phyloP scores from a whole-genome alignment of 1,140 invertebrate genomes.

The Triops cancriformis region DNA sequence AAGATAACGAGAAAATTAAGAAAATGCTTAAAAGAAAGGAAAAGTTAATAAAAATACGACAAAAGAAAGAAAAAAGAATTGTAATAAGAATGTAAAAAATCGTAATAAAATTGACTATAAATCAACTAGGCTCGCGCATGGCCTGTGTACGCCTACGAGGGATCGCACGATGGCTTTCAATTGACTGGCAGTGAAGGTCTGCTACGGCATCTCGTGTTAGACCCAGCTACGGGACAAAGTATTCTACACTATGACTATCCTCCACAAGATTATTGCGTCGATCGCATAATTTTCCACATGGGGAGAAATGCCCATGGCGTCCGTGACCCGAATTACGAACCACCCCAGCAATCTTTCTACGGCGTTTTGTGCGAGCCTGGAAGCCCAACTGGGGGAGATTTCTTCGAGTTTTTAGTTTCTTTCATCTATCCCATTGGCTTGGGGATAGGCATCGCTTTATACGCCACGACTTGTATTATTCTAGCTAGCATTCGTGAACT shows the following conservation, averaged over 20 bases:
- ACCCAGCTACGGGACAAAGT: slow-evolving; percentile 40
- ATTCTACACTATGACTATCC: slow-evolving; percentile 31
- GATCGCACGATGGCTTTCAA: slow-evolving; percentile 50
- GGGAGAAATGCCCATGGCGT: neutral
- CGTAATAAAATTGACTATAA: neutral
- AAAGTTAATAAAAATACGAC: too few species aligned
- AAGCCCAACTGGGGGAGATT: neutral
- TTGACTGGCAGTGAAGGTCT: slow-evolving; percentile 54
- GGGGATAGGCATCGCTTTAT: slow-evolving; percentile 57
- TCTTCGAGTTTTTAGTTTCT: slow-evolving; percentile 22
- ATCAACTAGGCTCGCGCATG: slow-evolving; percentile 38
- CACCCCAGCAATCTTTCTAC: slow-evolving; percentile 11
- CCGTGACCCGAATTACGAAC: slow-evolving; percentile 1
- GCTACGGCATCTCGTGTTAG: slow-evolving; percentile 55
- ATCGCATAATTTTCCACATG: slow-evolving; percentile 16
- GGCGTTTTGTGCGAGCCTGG: slow-evolving; percentile 25
- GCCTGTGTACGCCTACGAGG: slow-evolving; percentile 57
- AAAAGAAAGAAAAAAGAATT: too few species aligned
- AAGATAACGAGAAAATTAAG: neutral
- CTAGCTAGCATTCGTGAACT: slow-evolving; percentile 75
- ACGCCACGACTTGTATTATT: slow-evolving; percentile 63
- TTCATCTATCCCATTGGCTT: slow-evolving; percentile 26
- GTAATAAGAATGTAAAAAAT: too few species aligned
- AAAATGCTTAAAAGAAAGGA: too few species aligned
- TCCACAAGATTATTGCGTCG: slow-evolving; percentile 36